Evolutionary conservation across 2,888 invertebrate species (phyloP), one percentile per base, ranked within the genome.

Genomic region (Drosophila subsilvestris): DNA sequence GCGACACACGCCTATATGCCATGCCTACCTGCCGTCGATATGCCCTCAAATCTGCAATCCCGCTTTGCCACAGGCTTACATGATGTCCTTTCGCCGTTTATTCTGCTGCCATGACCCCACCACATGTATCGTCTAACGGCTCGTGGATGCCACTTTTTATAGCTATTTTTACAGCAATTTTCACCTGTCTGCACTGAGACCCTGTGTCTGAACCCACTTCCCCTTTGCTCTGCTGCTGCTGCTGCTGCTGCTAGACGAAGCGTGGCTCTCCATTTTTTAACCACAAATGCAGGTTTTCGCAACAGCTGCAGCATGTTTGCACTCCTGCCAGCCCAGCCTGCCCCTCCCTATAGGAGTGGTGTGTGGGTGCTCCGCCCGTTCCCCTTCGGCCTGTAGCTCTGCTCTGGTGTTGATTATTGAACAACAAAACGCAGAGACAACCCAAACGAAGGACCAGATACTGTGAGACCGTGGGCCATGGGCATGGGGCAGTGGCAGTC

Each of bases 241-340:
- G 22, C 6, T 22, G 5, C 32, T 5, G 12, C 32, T 10, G 12
- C 10, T 10, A 10, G 50, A 57, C 45, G 48, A 20, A 27, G 18
- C 22, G 17, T n/a, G 37, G 32, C 50, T 37, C 37, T 32, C 49
- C 47, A 49, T 85, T 86, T 85, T 68, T 70, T 74, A 80, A 87
- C 88, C 88, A 76, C 88, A 88, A 89, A 81, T 84, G 78, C 80
- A 66, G 78, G 80, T 73, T 60, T 73, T 61, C 56, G 48, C 54
- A 67, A 55, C 55, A 74, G 68, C 51, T 61, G 60, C 74, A 53
- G 29, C 63, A 37, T 37, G 37, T 37, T 37, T 37, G 37, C 37
- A n/a, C 37, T 14, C n/a, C 37, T 7, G 37, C 14, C 37, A 37
- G 9, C 4, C 10, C 3, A 10, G 29, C 29, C 37, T 14, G 2